Conservation (phyloP, 2,888 invertebrate genomes). For the Pristionchus arcanus region DNA sequence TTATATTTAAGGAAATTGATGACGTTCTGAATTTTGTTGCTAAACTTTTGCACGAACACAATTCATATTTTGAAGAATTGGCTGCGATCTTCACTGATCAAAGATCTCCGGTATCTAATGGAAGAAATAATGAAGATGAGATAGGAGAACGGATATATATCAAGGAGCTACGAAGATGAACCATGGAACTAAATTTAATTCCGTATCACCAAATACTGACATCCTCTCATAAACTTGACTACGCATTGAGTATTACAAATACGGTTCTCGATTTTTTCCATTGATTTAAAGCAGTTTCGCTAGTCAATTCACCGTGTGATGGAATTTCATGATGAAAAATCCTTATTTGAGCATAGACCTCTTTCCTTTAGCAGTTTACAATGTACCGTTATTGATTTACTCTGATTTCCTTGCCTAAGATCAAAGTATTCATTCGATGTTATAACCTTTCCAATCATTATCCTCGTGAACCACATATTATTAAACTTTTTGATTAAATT, state of each 20-base stretch:
- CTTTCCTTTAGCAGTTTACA: neutral
- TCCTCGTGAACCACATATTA: constrained; percentile 20
- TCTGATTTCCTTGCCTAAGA: neutral
- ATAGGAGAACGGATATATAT: constrained; percentile 53
- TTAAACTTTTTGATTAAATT: neutral
- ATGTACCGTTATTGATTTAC: neutral
- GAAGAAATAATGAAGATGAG: neutral
- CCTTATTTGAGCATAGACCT: neutral
- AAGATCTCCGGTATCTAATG: neutral
- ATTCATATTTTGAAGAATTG: neutral
- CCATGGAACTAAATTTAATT: neutral
- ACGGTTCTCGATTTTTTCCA: neutral
- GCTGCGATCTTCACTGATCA: constrained; percentile 41
- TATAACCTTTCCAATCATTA: neutral
- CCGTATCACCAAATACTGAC: neutral
- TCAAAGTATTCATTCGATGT: neutral
- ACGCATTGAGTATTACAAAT: neutral
- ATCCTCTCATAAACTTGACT: neutral
- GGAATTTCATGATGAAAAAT: neutral
- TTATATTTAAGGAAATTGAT: too few species aligned
- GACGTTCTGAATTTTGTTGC: too few species aligned
- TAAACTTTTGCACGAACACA: too few species aligned
- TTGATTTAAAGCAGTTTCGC: neutral
- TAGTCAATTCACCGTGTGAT: neutral
- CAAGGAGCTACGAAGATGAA: constrained; percentile 52